Percentiles rank a stretch among this genome's conserved stretches.
Evolutionary conservation across 1,140 invertebrate genomes (phyloP).

Genomic region (Steinernema khuongi): DNA sequence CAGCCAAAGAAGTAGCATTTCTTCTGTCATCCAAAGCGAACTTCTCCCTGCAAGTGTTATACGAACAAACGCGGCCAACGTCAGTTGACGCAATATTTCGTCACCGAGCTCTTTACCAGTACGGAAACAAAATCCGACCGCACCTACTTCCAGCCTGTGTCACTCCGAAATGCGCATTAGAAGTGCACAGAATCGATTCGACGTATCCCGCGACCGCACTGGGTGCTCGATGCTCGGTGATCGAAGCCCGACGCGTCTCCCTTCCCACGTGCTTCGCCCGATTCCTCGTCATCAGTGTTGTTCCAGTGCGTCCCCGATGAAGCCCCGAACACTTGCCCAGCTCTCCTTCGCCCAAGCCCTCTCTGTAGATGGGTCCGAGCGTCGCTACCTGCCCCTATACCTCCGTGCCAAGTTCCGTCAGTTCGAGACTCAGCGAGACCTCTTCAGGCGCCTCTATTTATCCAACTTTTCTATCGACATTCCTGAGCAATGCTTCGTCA

Average conservation of each 20-base stretch:
- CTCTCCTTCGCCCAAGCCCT: not conserved
- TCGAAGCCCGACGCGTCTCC: not conserved
- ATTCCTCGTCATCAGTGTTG: not conserved
- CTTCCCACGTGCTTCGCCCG: not conserved
- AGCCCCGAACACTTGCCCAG: not conserved
- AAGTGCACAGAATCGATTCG: not conserved
- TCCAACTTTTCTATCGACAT: not conserved
- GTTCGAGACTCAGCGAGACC: not conserved
- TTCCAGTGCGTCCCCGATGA: not conserved
- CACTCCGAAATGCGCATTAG: not conserved
- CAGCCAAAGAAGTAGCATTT: too few species aligned
- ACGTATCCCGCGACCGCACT: not conserved
- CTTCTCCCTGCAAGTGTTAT: too few species aligned
- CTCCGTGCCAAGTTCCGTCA: not conserved
- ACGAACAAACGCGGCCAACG: too few species aligned
- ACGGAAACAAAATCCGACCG: too few species aligned
- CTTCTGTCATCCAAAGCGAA: too few species aligned
- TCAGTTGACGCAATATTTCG: too few species aligned
- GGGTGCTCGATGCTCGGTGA: slow-evolving; percentile 10
- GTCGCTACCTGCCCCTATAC: not conserved
- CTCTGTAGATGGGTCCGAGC: not conserved
- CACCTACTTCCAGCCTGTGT: too few species aligned
- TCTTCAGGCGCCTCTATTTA: not conserved
- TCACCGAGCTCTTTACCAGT: too few species aligned
- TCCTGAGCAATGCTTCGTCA: not conserved